Evolutionary conservation across 2,113 vertebrate genomes (phyloP).

Genomic region (Potamarius usumacintae): DNA sequence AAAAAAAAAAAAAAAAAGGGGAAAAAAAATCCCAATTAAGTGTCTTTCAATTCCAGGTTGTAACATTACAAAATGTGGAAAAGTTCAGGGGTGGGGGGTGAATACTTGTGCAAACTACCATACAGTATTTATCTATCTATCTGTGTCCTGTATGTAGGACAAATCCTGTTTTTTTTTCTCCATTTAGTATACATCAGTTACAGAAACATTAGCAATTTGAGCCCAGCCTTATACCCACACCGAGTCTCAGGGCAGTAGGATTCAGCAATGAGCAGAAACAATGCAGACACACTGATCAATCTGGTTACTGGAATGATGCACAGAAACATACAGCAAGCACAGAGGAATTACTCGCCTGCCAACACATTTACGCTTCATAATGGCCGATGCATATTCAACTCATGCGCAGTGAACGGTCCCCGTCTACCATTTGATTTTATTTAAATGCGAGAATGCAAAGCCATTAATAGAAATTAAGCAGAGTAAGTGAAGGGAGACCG

Average conservation of each 20-base stretch:
- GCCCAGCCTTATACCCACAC: neutral
- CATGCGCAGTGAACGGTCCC: conserved; percentile 60
- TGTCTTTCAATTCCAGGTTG: neutral
- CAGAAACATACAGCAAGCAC: conserved; percentile 63
- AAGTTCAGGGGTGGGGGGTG: neutral
- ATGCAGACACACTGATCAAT: conserved; percentile 49
- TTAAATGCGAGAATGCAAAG: conserved; percentile 69
- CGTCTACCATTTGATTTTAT: conserved; percentile 64
- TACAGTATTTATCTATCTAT: neutral
- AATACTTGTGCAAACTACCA: neutral
- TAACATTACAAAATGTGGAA: neutral
- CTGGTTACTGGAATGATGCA: conserved; percentile 52
- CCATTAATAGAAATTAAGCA: conserved; percentile 81
- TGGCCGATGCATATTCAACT: conserved; percentile 74
- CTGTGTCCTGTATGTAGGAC: neutral
- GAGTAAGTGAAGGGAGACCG: conserved; percentile 72
- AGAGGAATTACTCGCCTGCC: conserved; percentile 65
- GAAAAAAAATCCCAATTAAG: neutral
- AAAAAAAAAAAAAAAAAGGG: no score
- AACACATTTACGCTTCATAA: conserved; percentile 71
- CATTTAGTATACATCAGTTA: neutral
- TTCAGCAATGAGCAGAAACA: neutral
- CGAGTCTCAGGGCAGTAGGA: neutral
- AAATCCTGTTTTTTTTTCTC: neutral
- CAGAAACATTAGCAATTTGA: neutral